Percentiles rank a stretch among this genome's conserved stretches.
phyloP scores from a whole-genome alignment of 2,888 invertebrate species.

The Protonemura montana region DNA sequence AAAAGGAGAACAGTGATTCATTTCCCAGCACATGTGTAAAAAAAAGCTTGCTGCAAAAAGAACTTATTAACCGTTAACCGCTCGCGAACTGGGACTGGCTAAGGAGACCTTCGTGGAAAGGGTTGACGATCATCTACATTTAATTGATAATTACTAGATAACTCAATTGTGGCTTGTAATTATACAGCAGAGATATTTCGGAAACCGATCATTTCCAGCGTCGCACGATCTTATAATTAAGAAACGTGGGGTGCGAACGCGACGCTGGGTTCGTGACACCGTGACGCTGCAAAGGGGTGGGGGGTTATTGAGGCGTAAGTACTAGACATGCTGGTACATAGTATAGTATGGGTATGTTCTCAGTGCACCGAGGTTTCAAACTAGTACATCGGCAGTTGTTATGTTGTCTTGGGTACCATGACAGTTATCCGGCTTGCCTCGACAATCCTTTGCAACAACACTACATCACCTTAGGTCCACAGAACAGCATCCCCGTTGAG shows the following conservation, averaged over 20 bases:
- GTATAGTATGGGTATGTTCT: not conserved
- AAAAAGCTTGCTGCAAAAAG: not conserved
- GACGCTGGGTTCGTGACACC: too few relatives aligned
- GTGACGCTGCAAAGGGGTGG: too few relatives aligned
- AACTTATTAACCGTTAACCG: not conserved
- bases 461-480: not conserved
- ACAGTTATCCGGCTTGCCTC: not conserved
- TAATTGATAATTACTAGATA: constrained; percentile 12
- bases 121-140: not conserved
- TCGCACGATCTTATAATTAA: not conserved
- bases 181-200: not conserved
- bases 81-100: not conserved
- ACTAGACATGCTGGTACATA: too few relatives aligned
- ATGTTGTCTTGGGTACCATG: not conserved
- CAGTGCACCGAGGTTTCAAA: not conserved
- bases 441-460: not conserved
- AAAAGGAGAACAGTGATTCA: too few relatives aligned
- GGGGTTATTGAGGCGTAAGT: too few relatives aligned
- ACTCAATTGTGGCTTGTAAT: not conserved
- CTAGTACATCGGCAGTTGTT: not conserved
- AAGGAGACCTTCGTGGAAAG: not conserved
- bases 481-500: not conserved
- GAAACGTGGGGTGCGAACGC: not conserved
- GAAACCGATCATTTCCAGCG: not conserved
- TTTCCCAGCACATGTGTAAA: too few relatives aligned